Conservation (phyloP, 2,113 vertebrate genomes). For the Nematolebias whitei region DNA sequence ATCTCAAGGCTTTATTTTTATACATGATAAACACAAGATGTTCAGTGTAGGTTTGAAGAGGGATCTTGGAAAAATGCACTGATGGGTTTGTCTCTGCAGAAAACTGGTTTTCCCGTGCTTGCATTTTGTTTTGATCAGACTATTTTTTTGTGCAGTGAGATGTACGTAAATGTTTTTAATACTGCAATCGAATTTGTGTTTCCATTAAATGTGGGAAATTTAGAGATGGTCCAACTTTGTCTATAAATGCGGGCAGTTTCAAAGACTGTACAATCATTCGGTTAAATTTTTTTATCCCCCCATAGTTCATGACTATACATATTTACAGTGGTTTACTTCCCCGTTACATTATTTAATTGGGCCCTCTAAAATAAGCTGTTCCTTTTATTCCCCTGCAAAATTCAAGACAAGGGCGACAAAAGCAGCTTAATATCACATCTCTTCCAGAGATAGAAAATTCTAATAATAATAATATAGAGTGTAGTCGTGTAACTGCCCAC, state of each 20-base stretch:
- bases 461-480: neutral
- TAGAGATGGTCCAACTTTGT: too few species aligned
- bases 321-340: neutral
- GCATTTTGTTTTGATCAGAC: slow-evolving; percentile 20
- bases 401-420: neutral
- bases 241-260: too few species aligned
- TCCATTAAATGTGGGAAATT: too few species aligned
- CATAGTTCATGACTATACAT: neutral
- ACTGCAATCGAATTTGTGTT: too few species aligned
- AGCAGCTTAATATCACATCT: slow-evolving; percentile 24
- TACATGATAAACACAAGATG: slow-evolving; percentile 69
- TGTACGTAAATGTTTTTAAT: neutral
- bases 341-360: slow-evolving; percentile 2
- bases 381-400: neutral
- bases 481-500: slow-evolving; percentile 14
- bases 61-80: slow-evolving; percentile 21
- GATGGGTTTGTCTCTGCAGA: slow-evolving; percentile 12
- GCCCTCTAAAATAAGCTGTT: neutral
- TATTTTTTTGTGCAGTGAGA: slow-evolving; percentile 1
- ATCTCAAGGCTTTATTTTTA: slow-evolving; percentile 71
- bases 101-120: slow-evolving; percentile 27
- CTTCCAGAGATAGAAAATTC: slow-evolving; percentile 7
- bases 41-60: slow-evolving; percentile 39
- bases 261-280: neutral
- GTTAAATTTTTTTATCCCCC: neutral